phyloP scores from a whole-genome alignment of 2,113 vertebrate genomes.

The Gopherus evgoodei region DNA sequence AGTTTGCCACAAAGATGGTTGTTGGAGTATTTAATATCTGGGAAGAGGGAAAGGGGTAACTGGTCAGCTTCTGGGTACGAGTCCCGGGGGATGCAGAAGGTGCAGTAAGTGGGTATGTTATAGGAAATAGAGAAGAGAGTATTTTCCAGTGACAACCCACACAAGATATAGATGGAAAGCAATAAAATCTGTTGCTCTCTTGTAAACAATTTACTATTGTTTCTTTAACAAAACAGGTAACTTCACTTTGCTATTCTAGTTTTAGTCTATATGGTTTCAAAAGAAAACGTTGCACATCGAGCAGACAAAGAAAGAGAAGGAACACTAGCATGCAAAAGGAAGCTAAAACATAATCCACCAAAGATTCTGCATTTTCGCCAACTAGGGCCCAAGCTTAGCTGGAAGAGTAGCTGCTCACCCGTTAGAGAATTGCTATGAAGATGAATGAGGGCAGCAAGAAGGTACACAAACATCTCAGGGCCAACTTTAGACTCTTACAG shows the following conservation, averaged over 20 bases:
- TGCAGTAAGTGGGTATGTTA: neutral
- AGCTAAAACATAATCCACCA: neutral
- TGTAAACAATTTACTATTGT: neutral
- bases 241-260: neutral
- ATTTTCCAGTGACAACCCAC: slow-evolving; percentile 2
- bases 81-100: neutral
- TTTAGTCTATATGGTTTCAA: slow-evolving; percentile 1
- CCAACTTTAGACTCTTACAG: neutral
- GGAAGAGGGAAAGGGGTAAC: neutral
- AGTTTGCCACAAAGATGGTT: neutral
- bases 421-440: slow-evolving; percentile 21
- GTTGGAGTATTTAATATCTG: neutral
- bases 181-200: neutral
- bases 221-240: neutral
- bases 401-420: neutral
- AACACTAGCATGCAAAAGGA: neutral
- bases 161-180: neutral
- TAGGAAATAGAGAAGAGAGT: neutral
- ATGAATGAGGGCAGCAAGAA: neutral
- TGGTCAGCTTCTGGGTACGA: neutral
- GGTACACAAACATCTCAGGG: neutral
- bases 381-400: too few relatives aligned
- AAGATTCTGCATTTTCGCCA: too few relatives aligned
- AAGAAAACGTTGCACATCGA: neutral
- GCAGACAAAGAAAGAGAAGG: neutral